Evolutionary conservation across 92 coral and sea anemone species (phyloP).

Genomic region (Epizoanthus illoricatus): DNA sequence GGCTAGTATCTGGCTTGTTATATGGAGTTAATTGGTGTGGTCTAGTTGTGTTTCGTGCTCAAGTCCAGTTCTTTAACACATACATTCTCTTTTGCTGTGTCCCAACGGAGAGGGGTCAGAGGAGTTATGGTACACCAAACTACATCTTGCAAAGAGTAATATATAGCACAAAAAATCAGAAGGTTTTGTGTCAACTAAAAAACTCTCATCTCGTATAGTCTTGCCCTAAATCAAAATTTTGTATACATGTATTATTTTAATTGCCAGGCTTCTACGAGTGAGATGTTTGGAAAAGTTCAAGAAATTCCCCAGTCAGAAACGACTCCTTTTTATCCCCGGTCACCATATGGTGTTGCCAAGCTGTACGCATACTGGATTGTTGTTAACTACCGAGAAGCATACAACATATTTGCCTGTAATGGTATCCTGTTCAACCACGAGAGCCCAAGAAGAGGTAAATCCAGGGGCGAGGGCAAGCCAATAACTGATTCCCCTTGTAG

Average conservation of each 20-base stretch:
- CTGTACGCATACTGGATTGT: constrained; percentile 98
- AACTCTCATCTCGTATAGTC: neutral
- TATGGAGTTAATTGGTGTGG: too few species aligned
- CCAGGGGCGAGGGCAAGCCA: too few species aligned
- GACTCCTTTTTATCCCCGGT: constrained; percentile 95
- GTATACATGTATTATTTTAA: constrained; percentile 2
- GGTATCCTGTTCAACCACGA: constrained; percentile 96
- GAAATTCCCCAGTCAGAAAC: constrained; percentile 94
- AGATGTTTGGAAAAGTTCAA: constrained; percentile 91
- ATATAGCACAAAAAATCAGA: too few species aligned
- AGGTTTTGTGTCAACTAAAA: too few species aligned
- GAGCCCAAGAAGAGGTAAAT: constrained; percentile 93
- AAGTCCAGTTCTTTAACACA: too few species aligned
- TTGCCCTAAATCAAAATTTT: neutral
- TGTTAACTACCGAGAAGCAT: constrained; percentile 93
- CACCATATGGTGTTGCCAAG: constrained; percentile 98
- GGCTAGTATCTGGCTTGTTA: too few species aligned
- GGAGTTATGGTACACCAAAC: too few species aligned
- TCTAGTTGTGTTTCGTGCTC: too few species aligned
- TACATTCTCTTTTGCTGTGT: too few species aligned
- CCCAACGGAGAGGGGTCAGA: too few species aligned
- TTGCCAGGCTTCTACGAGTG: constrained; percentile 92
- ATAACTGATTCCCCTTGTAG: neutral
- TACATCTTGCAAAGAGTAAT: too few species aligned
- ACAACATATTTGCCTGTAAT: constrained; percentile 91